phyloP scores from a whole-genome alignment of 2,113 vertebrate genomes.

The Gymnogyps californianus region DNA sequence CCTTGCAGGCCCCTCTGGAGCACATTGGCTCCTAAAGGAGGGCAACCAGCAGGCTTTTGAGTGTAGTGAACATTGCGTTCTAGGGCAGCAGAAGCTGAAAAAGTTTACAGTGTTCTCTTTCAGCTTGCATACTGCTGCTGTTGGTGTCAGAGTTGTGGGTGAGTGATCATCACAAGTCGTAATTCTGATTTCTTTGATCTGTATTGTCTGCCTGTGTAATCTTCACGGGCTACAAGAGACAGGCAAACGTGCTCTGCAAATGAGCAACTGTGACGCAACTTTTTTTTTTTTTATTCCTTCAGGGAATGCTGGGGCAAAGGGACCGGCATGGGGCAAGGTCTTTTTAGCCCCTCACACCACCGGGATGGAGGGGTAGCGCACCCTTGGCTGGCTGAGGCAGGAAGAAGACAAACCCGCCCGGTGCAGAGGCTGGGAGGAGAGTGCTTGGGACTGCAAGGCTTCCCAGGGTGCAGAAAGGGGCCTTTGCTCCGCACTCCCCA shows the following conservation, averaged over 20 bases:
- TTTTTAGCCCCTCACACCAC: background rate
- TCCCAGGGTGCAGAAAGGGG: accelerated
- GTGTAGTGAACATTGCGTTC: background rate
- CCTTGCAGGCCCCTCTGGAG: background rate
- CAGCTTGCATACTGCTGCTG: background rate
- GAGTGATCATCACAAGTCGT: background rate
- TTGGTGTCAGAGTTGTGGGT: conserved; percentile 38
- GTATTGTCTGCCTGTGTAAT: conserved; percentile 29
- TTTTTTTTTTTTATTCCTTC: background rate
- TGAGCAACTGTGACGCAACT: background rate
- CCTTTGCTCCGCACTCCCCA: accelerated
- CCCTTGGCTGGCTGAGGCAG: background rate
- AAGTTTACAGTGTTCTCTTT: conserved; percentile 34
- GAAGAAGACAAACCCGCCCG: background rate
- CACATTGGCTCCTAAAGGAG: background rate
- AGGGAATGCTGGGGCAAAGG: accelerated
- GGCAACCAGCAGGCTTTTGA: background rate
- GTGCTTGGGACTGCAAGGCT: background rate
- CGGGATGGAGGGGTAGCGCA: accelerated
- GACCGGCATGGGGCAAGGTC: background rate
- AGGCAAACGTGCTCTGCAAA: background rate
- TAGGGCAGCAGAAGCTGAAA: conserved; percentile 49
- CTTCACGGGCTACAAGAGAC: background rate
- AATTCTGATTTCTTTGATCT: conserved; percentile 53
- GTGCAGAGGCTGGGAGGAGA: background rate